Evolutionary conservation across 1,140 invertebrate genomes (phyloP).

Genomic region (Orius insidiosus): DNA sequence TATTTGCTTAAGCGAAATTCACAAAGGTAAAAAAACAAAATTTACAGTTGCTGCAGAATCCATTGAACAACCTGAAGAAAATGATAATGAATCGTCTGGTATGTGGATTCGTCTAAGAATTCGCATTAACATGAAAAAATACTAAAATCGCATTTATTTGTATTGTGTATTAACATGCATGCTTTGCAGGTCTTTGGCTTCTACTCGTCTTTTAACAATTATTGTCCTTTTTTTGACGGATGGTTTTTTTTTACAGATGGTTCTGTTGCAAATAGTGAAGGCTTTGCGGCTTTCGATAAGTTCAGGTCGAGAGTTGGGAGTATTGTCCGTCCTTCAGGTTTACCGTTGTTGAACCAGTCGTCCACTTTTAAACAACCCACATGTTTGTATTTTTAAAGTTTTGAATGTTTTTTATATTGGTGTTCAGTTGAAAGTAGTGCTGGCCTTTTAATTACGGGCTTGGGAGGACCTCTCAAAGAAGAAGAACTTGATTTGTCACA

Average conservation of each 20-base stretch:
- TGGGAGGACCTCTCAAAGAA: slow-evolving; percentile 14
- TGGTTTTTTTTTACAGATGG: slow-evolving; percentile 3
- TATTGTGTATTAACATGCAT: no score
- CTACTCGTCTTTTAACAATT: not conserved
- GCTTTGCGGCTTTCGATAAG: slow-evolving; percentile 37
- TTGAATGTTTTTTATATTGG: not conserved
- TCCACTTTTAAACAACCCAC: slow-evolving; percentile 20
- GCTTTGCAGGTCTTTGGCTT: not conserved
- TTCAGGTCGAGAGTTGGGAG: slow-evolving; percentile 39
- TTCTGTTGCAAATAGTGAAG: slow-evolving; percentile 22
- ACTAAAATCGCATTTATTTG: not conserved
- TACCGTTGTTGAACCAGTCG: slow-evolving; percentile 21
- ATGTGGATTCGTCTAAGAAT: slow-evolving; percentile 1
- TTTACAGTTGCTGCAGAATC: no score
- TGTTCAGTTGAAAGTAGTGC: slow-evolving; percentile 36
- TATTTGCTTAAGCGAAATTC: not conserved
- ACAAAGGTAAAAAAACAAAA: not conserved
- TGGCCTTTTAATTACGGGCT: slow-evolving; percentile 36
- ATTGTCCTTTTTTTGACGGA: not conserved
- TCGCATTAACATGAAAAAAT: not conserved
- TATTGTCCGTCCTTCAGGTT: slow-evolving; percentile 38
- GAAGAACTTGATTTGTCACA: slow-evolving; percentile 15
- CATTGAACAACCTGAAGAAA: slow-evolving; percentile 1
- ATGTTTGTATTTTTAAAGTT: slow-evolving; percentile 17
- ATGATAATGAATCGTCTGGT: slow-evolving; percentile 9